Evolutionary conservation across 2,888 invertebrate species (phyloP).

Genomic region (Morpho achilles): DNA sequence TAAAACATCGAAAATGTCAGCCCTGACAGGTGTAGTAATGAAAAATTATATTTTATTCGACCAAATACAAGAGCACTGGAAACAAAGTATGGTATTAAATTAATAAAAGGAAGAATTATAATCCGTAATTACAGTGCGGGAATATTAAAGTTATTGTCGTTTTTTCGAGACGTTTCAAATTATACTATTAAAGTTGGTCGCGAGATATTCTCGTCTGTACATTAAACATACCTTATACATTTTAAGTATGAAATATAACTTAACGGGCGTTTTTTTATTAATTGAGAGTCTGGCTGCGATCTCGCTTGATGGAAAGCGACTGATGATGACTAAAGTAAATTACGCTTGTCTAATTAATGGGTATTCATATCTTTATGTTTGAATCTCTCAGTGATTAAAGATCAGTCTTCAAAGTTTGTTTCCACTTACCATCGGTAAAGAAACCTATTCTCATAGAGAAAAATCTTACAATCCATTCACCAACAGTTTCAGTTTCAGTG

Average conservation of each 20-base stretch:
- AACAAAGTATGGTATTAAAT: constrained; percentile 31
- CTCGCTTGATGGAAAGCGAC: neutral
- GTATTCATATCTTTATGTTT: no score
- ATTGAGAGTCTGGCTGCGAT: neutral
- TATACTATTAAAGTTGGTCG: constrained; percentile 16
- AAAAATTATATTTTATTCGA: constrained; percentile 34
- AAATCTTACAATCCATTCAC: no score
- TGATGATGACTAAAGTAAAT: no score
- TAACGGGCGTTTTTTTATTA: neutral
- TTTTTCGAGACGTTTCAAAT: constrained; percentile 12
- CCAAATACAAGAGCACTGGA: constrained; percentile 29
- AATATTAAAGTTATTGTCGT: constrained; percentile 24
- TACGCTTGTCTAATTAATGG: no score
- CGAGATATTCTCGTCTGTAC: constrained; percentile 4
- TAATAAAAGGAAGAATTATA: constrained; percentile 31
- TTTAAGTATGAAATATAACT: constrained; percentile 3
- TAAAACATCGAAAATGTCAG: constrained; percentile 30
- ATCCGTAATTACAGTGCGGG: constrained; percentile 27
- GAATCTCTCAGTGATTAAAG: no score
- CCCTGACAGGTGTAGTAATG: constrained; percentile 31
- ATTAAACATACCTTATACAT: constrained; percentile 5
- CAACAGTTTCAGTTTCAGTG: no score
- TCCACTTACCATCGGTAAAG: no score
- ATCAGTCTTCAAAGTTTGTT: no score
- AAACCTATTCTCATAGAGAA: no score